Conservation (phyloP, 2,888 invertebrate genomes). For the Elysia crispata region DNA sequence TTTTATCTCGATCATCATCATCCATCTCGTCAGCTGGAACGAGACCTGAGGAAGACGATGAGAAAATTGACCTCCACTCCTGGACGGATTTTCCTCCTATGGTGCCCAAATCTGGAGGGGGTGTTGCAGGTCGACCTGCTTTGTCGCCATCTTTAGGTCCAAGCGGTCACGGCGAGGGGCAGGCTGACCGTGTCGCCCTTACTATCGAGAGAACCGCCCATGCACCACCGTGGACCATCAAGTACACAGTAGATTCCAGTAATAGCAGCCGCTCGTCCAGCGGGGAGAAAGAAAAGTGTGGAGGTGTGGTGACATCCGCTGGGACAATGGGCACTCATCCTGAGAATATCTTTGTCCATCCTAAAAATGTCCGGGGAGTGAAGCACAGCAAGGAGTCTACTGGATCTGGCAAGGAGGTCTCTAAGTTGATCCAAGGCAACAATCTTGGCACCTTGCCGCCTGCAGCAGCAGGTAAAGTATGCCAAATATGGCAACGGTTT, state of each 20-base stretch:
- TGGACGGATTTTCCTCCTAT: slow-evolving; percentile 49
- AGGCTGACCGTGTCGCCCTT: slow-evolving; percentile 3
- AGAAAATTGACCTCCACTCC: slow-evolving; percentile 49
- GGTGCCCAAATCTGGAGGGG: slow-evolving; percentile 1
- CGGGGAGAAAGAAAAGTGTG: slow-evolving; percentile 26
- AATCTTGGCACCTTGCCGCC: neutral
- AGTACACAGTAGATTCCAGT: neutral
- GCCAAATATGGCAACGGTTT: too few species aligned
- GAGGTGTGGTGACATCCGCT: neutral
- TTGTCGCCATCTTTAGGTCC: neutral
- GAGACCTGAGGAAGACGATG: slow-evolving; percentile 43
- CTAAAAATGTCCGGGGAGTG: neutral
- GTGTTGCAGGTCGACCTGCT: neutral
- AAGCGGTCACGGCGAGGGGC: neutral
- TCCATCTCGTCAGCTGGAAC: slow-evolving; percentile 39
- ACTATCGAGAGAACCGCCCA: slow-evolving; percentile 42
- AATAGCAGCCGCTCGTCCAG: slow-evolving; percentile 24
- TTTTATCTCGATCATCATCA: slow-evolving; percentile 42
- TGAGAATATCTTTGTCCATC: neutral
- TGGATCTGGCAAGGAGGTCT: neutral
- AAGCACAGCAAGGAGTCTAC: neutral
- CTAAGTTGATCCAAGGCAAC: neutral
- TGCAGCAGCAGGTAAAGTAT: too few species aligned
- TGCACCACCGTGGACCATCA: slow-evolving; percentile 46
- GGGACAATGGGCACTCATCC: neutral